phyloP scores from a whole-genome alignment of 2,888 invertebrate species.

The Nephrotoma flavescens region DNA sequence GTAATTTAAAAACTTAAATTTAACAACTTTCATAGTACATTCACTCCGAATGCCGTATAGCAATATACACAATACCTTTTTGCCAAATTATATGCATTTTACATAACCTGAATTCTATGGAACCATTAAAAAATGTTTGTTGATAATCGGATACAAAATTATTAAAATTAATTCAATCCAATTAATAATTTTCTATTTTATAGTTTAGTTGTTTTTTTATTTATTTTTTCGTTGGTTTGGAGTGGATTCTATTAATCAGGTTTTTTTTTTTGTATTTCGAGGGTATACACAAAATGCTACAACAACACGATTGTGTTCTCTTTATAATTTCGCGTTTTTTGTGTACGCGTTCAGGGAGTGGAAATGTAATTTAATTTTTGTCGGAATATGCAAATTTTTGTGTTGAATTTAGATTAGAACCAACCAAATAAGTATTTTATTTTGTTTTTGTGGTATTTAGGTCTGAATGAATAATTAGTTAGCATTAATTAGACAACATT shows the following conservation, averaged over 20 bases:
- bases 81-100: not conserved
- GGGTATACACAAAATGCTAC: not conserved
- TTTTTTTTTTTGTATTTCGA: not conserved
- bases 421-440: not conserved
- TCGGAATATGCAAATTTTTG: not conserved
- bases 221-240: not conserved
- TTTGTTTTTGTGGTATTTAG: not conserved
- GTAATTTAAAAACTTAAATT: not conserved
- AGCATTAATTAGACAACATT: not conserved
- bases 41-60: not conserved
- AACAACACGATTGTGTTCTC: not conserved
- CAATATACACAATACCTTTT: not conserved
- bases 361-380: not conserved
- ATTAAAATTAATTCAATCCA: not conserved
- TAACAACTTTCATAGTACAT: not conserved
- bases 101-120: not conserved
- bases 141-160: not conserved
- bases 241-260: not conserved
- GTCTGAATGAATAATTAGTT: not conserved
- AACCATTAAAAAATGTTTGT: not conserved
- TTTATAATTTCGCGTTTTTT: not conserved
- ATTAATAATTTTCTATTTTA: not conserved
- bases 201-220: not conserved
- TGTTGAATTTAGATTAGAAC: not conserved
- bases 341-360: not conserved